A percentile compares a stretch with the other conserved stretches of the same genome.
Evolutionary conservation across 2,113 vertebrate species (phyloP).

Genomic region (Salvelinus alpinus): DNA sequence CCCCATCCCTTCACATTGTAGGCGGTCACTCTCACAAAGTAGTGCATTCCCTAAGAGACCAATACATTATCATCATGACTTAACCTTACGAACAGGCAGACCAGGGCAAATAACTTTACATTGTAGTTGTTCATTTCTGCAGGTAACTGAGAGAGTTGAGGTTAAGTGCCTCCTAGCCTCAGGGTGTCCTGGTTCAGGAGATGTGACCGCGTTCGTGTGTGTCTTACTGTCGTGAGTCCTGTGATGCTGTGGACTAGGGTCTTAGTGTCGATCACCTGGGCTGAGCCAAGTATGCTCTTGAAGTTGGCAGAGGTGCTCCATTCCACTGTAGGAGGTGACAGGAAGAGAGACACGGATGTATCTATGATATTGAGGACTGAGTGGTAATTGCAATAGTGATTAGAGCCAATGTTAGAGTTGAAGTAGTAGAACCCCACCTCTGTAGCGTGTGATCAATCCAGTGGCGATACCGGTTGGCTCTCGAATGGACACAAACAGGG

Average conservation of each 20-base stretch:
- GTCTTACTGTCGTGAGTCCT: conserved; percentile 64
- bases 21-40: conserved; percentile 72
- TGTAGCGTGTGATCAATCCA: conserved; percentile 71
- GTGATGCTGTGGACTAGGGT: conserved; percentile 62
- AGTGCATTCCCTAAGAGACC: conserved; percentile 65
- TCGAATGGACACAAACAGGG: conserved; percentile 65
- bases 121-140: conserved; percentile 41
- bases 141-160: conserved; percentile 18
- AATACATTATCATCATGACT: conserved; percentile 28
- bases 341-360: conserved; percentile 25
- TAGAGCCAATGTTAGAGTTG: too few species aligned
- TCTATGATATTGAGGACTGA: too few species aligned
- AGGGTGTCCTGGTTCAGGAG: background rate
- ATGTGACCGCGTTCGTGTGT: background rate
- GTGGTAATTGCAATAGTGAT: too few species aligned
- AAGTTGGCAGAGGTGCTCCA: conserved; percentile 71
- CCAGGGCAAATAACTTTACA: conserved; percentile 27
- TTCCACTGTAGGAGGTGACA: conserved; percentile 68
- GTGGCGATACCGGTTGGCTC: conserved; percentile 48
- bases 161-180: background rate
- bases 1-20: conserved; percentile 79
- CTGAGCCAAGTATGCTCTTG: conserved; percentile 61
- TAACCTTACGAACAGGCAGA: conserved; percentile 31
- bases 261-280: conserved; percentile 69
- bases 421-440: conserved; percentile 50